A percentile compares a stretch with the other conserved stretches of the same genome.
Evolutionary conservation across 2,113 vertebrate genomes (phyloP).

Genomic region (Anoplopoma fimbria): DNA sequence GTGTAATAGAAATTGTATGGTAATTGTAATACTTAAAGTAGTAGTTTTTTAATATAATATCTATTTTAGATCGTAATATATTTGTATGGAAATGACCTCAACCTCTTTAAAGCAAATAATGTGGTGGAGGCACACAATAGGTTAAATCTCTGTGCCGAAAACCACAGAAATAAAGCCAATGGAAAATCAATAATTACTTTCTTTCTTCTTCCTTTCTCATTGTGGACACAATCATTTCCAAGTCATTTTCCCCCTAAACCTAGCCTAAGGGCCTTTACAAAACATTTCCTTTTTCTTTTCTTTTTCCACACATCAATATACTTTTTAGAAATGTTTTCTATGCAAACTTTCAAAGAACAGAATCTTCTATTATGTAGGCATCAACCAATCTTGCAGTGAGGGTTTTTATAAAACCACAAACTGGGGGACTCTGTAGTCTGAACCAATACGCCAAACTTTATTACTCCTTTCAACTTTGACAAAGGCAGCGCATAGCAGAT

Average conservation of each 20-base stretch:
- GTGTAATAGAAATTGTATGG: neutral
- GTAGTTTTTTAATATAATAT: neutral
- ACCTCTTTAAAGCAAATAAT: neutral
- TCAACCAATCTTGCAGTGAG: no score
- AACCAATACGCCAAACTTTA: neutral
- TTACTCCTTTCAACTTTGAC: neutral
- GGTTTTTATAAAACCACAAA: no score
- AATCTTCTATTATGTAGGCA: no score
- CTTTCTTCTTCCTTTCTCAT: no score
- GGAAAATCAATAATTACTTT: neutral
- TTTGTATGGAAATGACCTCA: neutral
- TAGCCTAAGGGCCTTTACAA: neutral
- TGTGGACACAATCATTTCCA: no score
- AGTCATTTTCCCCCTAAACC: neutral
- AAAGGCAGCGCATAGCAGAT: no score
- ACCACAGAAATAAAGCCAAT: neutral
- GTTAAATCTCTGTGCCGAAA: neutral
- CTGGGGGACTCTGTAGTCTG: neutral
- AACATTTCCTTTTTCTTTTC: no score
- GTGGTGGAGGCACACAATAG: neutral
- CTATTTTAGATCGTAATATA: neutral
- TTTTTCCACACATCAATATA: neutral
- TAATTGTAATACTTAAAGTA: neutral
- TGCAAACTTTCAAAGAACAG: no score
- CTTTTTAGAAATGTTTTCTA: neutral